A percentile compares a stretch with the other conserved stretches of the same genome.
Evolutionary conservation across 2,113 vertebrate genomes (phyloP).

Genomic region (Eclectus roratus): DNA sequence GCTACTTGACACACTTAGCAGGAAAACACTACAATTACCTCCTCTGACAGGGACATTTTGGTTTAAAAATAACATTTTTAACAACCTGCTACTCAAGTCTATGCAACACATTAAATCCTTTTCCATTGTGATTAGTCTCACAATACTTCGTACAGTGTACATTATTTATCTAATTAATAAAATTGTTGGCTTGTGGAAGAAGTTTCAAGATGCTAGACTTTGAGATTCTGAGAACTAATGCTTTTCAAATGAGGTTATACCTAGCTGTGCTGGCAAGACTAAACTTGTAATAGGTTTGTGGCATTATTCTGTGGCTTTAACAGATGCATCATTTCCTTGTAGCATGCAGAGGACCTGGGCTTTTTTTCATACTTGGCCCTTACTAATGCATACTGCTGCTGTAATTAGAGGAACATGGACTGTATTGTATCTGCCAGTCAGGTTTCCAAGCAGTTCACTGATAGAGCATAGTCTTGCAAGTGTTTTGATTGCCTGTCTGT

Average conservation of each 20-base stretch:
- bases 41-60: background rate
- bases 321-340: slow-evolving; percentile 24
- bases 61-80: slow-evolving; percentile 36
- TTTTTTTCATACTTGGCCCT: slow-evolving; percentile 20
- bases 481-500: background rate
- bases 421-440: background rate
- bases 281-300: slow-evolving; percentile 48
- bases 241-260: background rate
- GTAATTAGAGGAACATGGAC: background rate
- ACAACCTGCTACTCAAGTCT: background rate
- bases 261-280: background rate
- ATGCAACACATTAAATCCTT: background rate
- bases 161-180: background rate
- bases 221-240: background rate
- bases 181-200: background rate
- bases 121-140: background rate
- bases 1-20: slow-evolving; percentile 45
- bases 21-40: slow-evolving; percentile 20
- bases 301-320: slow-evolving; percentile 9
- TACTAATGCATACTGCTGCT: background rate
- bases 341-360: background rate
- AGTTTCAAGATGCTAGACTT: background rate
- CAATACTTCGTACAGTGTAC: background rate
- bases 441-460: background rate
- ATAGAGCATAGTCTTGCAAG: background rate